Percentiles rank a stretch among this genome's conserved stretches.
phyloP scores from a whole-genome alignment of 2,797 vertebrate genomes.

The Vultur gryphus region DNA sequence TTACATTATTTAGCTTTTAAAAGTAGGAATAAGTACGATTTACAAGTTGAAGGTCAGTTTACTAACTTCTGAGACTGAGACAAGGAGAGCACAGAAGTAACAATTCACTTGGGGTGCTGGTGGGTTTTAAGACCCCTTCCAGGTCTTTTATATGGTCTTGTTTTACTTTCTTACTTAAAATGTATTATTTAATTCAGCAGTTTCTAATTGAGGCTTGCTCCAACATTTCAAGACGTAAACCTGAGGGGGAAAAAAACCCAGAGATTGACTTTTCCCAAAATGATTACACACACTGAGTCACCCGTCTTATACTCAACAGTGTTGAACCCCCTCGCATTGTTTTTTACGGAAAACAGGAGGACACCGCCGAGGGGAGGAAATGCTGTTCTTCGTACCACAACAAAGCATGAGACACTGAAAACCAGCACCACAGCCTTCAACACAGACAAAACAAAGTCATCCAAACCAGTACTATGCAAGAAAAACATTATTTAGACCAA shows the following conservation, averaged over 20 bases:
- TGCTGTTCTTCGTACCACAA: constrained; percentile 24
- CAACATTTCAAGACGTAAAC: not conserved
- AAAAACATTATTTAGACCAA: constrained; percentile 20
- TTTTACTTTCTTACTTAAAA: not conserved
- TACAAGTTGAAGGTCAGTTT: constrained; percentile 16
- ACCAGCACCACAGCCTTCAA: constrained; percentile 1
- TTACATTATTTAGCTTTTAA: not conserved
- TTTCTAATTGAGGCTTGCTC: not conserved
- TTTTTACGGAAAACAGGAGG: constrained; percentile 23
- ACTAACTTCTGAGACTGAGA: not conserved
- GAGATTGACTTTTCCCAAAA: not conserved
- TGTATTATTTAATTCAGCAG: not conserved
- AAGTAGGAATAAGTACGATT: not conserved
- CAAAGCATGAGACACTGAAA: constrained; percentile 10
- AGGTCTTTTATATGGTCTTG: not conserved
- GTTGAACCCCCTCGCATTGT: not conserved
- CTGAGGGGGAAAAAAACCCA: not conserved
- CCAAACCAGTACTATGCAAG: not conserved
- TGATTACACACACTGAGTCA: not conserved
- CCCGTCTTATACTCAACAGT: not conserved
- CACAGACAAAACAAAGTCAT: constrained; percentile 42
- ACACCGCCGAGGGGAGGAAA: not conserved
- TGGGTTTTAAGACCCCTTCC: not conserved
- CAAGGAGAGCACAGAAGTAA: not conserved
- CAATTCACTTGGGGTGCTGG: not conserved